Evolutionary conservation across 2,113 vertebrate species (phyloP).

Genomic region (Nicator chloris): DNA sequence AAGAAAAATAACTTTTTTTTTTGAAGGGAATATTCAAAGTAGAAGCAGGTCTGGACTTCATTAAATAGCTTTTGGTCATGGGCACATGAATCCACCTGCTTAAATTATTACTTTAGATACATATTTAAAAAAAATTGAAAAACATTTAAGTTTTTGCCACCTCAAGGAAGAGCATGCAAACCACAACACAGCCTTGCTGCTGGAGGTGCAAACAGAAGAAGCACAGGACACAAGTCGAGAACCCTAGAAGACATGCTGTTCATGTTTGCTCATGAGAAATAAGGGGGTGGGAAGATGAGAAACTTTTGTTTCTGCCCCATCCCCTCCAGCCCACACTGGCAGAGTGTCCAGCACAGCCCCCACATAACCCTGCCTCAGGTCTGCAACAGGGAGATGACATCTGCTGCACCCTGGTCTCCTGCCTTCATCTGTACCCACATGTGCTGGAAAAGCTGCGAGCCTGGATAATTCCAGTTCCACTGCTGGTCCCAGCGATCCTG

Average conservation of each 20-base stretch:
- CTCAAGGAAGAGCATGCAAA: not conserved
- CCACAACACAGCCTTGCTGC: not conserved
- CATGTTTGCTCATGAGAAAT: not conserved
- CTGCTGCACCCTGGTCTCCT: not conserved
- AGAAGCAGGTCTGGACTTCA: not conserved
- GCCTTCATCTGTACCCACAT: not conserved
- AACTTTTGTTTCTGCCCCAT: not conserved
- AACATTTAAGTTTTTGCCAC: not conserved
- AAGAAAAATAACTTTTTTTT: not conserved
- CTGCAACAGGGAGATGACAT: rapidly evolving
- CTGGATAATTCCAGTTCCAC: not conserved
- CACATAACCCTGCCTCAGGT: not conserved
- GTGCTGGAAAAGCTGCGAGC: rapidly evolving
- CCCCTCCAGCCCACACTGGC: not conserved
- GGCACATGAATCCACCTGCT: slow-evolving; percentile 2
- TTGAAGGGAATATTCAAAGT: not conserved
- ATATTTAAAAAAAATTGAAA: not conserved
- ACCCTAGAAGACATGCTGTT: not conserved
- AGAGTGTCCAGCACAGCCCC: not conserved
- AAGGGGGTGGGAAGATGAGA: rapidly evolving
- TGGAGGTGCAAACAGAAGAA: not conserved
- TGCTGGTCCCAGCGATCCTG: not conserved
- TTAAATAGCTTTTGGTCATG: not conserved
- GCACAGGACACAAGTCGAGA: not conserved
- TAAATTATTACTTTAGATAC: not conserved